These are phyloP conservation scores for Thomomys bottae DNA, from an alignment of 2,113 vertebrate species.

Conservation along the genomic window DNA sequence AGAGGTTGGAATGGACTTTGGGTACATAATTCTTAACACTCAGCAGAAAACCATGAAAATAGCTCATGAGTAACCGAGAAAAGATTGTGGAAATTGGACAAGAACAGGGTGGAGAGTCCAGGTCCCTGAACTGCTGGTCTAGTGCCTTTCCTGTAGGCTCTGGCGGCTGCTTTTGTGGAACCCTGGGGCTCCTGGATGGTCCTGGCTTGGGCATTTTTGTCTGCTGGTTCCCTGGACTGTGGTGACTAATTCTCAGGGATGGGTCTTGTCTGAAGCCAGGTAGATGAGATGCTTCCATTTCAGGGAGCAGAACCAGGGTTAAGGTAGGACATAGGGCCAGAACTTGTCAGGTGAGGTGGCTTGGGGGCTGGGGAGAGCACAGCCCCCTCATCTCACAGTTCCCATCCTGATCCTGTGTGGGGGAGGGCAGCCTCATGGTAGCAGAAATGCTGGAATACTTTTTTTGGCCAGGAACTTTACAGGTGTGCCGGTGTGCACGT, in stretches of 20 bases:
- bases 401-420: too few species aligned
- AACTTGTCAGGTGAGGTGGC: neutral
- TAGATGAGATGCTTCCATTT: neutral
- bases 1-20: neutral
- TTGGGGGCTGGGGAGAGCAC: fast-evolving
- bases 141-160: neutral
- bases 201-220: neutral
- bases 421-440: too few species aligned
- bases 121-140: too few species aligned
- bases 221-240: neutral
- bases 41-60: neutral
- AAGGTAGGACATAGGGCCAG: too few species aligned
- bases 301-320: neutral
- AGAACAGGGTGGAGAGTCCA: neutral
- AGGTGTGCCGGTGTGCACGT: too few species aligned
- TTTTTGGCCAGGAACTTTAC: neutral
- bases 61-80: neutral
- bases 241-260: neutral
- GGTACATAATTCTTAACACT: neutral
- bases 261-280: neutral
- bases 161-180: neutral
- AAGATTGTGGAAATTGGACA: neutral
- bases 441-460: neutral
- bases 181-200: neutral
- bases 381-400: too few species aligned